Base-by-base conservation (phyloP, 2,888 invertebrate species). In the Apeira syringaria region DNA sequence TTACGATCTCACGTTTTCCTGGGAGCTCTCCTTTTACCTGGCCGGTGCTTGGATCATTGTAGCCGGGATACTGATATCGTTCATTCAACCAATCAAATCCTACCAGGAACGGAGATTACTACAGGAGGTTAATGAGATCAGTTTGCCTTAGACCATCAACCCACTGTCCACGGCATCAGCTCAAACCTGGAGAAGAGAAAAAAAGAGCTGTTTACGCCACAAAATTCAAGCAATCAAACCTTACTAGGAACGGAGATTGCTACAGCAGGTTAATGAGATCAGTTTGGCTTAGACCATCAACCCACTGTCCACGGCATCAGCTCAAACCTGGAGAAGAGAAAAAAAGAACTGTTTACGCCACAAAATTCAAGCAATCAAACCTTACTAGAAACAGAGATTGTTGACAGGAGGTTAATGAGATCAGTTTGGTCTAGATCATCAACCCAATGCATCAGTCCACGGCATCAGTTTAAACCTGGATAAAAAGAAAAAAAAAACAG, bases 31-130 rank as follows among this genome's bases (percentile, higher is more conserved):
- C 0, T 97, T 97, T 80, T 94, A 94, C 71, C 91, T 94, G 59
- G 94, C 96, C 10, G 96, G 96, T 1, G 90, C 94, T 9, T 96
- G 95, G 92, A 96, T 97, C 43, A 85, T 95, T 10, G 73, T 97
- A 6, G 93, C 97, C 2, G 97, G 97, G n/a, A 59, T 93, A 0
- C 80, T 94, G 1, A 91, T 94, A 32, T 90, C 91, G 0, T 77
- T 93, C 32, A 93, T 94, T 40, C 94, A 94, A 0, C 92, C 91
- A 24, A 91, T 93, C 2, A 91, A 83, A 56, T 91, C 91, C 49
- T 90, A 80, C 51, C 68, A 83, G 49, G 61, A 72, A 24, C 59
- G 68, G 0, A 53, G 58, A 13, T 1, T 7, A 7, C 20, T 7
- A 20, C 29, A 24, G 9, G 56, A 66, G 2, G 44, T 48, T 1